Evolutionary conservation across 1,140 invertebrate species (phyloP).

Genomic region (Campoletis sonorensis): DNA sequence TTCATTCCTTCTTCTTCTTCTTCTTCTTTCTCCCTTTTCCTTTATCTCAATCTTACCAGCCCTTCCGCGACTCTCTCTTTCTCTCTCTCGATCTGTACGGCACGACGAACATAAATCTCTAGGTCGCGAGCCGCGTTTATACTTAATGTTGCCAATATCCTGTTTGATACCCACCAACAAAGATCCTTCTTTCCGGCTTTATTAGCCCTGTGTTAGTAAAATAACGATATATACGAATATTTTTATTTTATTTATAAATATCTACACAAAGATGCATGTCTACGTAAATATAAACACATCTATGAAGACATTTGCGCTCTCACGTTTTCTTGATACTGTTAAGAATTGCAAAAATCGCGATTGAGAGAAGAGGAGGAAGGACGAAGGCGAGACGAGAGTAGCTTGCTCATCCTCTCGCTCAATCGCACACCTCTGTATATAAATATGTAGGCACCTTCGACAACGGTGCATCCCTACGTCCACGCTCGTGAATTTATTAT

Average conservation of each 20-base stretch:
- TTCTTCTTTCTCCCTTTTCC: constrained; percentile 39
- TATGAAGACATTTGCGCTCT: constrained; percentile 11
- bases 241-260: too few species aligned
- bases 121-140: constrained; percentile 68
- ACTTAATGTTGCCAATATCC: constrained; percentile 74
- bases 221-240: not conserved
- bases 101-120: constrained; percentile 71
- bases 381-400: not conserved
- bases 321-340: constrained; percentile 16
- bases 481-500: constrained; percentile 44
- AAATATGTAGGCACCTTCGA: constrained; percentile 13
- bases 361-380: not conserved
- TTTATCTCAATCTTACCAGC: constrained; percentile 48
- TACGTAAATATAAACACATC: not conserved
- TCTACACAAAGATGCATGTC: too few species aligned
- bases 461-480: not conserved
- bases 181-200: constrained; percentile 59
- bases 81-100: constrained; percentile 52
- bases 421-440: constrained; percentile 11
- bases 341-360: not conserved
- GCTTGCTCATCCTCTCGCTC: not conserved
- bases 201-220: constrained; percentile 59
- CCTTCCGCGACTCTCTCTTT: constrained; percentile 49
- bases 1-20: constrained; percentile 29
- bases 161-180: constrained; percentile 57